Evolutionary conservation across 1,140 invertebrate species (phyloP), one percentile per base, ranked within the genome.

Genomic region (Arion vulgaris): DNA sequence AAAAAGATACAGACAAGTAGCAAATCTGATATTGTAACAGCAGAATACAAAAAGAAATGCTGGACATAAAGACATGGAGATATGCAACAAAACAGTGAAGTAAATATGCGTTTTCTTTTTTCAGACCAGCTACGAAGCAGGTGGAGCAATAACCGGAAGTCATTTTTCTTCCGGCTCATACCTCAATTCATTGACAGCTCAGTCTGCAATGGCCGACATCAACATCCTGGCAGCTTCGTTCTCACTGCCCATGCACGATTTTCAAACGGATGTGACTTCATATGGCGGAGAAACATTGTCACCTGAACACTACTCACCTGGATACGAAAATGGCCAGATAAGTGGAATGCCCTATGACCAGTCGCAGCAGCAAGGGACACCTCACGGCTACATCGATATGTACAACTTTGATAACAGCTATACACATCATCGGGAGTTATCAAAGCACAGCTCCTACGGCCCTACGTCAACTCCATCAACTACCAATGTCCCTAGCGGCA

Each of bases 321-420:
- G 75, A 0, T 87, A 83, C 53, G 83, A 84, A 69, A 75, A 74
- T 76, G 62, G 66, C 66, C 45, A 81, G 45, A 66, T 77, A 17
- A 76, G 81, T n/a, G 45, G 68, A 49, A 38, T 86, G 83, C 77
- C 69, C 76, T 71, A 85, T 80, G 73, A 83, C 41, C 72, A 83
- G 72, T 49, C 62, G 66, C 57, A 68, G 36, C 69, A 49, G 1
- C 68, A 49, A 15, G 53, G 32, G 17, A 49, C 53, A 39, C 34
- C 39, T 0, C 83, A 84, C 32, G 28, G 85, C 28, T 88, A 87
- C 66, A 83, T 88, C 9, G 85, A 85, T 57, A 83, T 82, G 2
- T 85, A 85, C 80, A 83, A 85, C 71, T 90, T 90, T 62, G 89
- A 90, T 79, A 89, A 87, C 38, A 86, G 73, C 79, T 84, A 81